These are phyloP conservation scores for Epizoanthus stellaris DNA, from an alignment of 92 coral and sea anemone species.

Conservation along the genomic window DNA sequence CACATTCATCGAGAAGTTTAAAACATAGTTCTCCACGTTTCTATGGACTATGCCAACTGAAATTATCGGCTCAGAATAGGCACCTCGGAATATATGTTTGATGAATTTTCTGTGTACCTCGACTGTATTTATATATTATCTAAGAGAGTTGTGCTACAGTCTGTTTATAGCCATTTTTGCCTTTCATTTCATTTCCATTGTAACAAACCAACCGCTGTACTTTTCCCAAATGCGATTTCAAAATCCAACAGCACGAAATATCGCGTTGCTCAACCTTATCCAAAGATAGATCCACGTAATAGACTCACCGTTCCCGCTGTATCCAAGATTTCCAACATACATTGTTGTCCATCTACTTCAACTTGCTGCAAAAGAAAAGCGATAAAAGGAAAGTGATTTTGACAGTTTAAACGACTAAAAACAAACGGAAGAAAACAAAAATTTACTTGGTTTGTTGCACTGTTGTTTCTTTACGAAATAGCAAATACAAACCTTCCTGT, in stretches of 20 bases:
- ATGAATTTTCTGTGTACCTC: background rate
- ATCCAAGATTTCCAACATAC: conserved; percentile 99
- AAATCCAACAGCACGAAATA: background rate
- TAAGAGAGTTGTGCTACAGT: background rate
- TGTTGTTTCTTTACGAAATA: background rate
- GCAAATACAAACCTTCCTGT: conserved; percentile 94
- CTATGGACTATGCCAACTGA: no score
- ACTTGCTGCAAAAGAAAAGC: conserved; percentile 85
- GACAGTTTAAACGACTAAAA: conserved; percentile 15
- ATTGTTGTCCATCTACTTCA: conserved; percentile 97
- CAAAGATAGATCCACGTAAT: background rate
- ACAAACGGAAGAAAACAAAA: conserved; percentile 6
- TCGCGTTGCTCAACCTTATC: conserved; percentile 7
- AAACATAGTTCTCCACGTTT: no score
- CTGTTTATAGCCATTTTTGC: no score
- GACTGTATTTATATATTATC: background rate
- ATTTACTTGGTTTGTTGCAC: background rate
- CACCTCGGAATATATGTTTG: background rate
- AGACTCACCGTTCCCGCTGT: conserved; percentile 97
- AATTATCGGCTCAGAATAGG: no score
- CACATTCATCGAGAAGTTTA: no score
- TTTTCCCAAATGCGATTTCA: background rate
- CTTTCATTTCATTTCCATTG: no score
- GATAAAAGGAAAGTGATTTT: conserved; percentile 19
- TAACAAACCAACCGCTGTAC: no score